phyloP scores from a whole-genome alignment of 2,797 vertebrate genomes.

The Diglossa cyanea region DNA sequence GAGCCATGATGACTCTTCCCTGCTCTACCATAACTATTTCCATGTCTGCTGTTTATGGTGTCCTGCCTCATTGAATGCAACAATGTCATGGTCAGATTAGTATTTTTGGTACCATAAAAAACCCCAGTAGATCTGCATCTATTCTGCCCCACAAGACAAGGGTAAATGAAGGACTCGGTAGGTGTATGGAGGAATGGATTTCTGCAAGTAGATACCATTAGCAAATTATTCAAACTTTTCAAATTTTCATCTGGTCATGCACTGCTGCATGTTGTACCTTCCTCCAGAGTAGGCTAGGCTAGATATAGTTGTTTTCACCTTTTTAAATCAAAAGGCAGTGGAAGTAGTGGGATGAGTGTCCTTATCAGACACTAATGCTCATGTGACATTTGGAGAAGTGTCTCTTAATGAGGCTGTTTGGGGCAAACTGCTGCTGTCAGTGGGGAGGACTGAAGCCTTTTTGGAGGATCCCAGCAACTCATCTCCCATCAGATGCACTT shows the following conservation, averaged over 20 bases:
- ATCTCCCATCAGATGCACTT: neutral
- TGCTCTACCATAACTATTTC: neutral
- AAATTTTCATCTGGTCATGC: rapidly evolving
- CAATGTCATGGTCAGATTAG: neutral
- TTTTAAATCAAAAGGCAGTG: neutral
- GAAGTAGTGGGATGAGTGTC: neutral
- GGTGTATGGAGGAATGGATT: neutral
- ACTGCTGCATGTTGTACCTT: rapidly evolving
- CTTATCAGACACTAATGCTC: neutral
- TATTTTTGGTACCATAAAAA: neutral
- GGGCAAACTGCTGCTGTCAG: neutral
- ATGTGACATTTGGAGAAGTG: neutral
- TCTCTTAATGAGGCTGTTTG: neutral
- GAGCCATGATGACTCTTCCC: neutral
- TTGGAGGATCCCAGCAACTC: neutral
- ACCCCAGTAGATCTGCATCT: neutral
- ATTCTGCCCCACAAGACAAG: neutral
- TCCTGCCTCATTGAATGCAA: neutral
- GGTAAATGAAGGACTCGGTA: neutral
- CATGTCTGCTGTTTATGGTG: neutral
- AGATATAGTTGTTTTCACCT: neutral
- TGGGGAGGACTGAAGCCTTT: neutral
- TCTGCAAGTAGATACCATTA: neutral
- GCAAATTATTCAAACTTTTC: neutral
- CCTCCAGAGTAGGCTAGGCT: neutral